Evolutionary conservation across 2,888 invertebrate species (phyloP).

Genomic region (Rhopalosiphum nymphaeae): DNA sequence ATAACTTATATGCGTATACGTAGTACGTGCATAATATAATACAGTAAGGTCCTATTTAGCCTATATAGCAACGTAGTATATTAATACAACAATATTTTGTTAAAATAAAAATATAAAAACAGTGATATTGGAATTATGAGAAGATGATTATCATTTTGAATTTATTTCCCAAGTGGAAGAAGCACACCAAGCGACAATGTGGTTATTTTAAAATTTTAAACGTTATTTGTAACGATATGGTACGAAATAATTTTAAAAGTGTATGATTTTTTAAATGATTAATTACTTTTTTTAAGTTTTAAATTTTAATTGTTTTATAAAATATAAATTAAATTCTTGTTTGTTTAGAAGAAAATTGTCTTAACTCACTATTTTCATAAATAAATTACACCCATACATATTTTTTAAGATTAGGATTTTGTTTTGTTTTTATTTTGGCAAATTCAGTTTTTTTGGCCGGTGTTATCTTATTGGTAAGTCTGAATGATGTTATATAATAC

Average conservation of each 20-base stretch:
- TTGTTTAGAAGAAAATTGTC: neutral
- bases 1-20: too few relatives aligned
- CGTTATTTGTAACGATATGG: neutral
- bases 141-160: neutral
- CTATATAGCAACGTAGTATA: neutral
- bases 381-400: neutral
- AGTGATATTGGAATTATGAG: neutral
- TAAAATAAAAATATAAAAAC: neutral
- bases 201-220: neutral
- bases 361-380: neutral
- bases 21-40: too few relatives aligned
- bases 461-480: slow-evolving; percentile 58
- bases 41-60: too few relatives aligned
- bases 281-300: neutral
- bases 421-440: slow-evolving; percentile 55
- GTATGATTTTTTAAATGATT: neutral
- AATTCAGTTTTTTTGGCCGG: slow-evolving; percentile 61
- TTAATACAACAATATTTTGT: neutral
- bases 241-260: neutral
- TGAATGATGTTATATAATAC: slow-evolving; percentile 29
- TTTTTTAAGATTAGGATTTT: slow-evolving; percentile 44
- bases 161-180: neutral
- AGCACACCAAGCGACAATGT: neutral
- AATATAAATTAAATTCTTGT: neutral
- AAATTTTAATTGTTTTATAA: neutral